A percentile compares a stretch with the other conserved stretches of the same genome.
These are phyloP conservation scores for Channa striata DNA, from an alignment of 2,797 vertebrate species.

Conservation along the genomic window DNA sequence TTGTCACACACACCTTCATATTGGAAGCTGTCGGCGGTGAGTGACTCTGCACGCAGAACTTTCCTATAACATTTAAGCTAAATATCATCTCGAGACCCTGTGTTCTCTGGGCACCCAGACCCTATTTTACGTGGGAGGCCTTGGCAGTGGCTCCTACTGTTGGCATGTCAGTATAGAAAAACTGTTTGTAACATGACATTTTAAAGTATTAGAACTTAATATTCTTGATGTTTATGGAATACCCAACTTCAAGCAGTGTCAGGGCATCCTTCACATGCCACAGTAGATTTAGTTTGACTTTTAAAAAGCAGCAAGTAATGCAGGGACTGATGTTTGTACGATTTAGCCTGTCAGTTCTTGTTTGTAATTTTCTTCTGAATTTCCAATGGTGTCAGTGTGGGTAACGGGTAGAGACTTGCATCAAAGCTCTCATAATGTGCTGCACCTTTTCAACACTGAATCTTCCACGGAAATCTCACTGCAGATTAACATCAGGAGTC, in stretches of 20 bases:
- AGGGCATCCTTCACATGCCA: not conserved
- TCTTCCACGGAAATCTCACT: not conserved
- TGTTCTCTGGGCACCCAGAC: conserved; percentile 45
- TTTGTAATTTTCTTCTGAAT: not conserved
- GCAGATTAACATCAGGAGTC: not conserved
- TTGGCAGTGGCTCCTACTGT: conserved; percentile 50
- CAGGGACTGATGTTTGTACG: not conserved
- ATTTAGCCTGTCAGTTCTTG: not conserved
- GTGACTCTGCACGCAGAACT: conserved; percentile 45
- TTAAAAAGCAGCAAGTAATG: not conserved
- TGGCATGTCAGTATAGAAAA: conserved; percentile 43
- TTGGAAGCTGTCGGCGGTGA: conserved; percentile 91
- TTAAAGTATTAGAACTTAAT: conserved; percentile 44
- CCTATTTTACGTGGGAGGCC: conserved; percentile 56
- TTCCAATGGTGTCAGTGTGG: not conserved
- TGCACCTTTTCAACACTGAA: not conserved
- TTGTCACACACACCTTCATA: conserved; percentile 84
- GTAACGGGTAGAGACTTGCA: not conserved
- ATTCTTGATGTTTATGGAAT: conserved; percentile 19
- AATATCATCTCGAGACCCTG: conserved; percentile 46
- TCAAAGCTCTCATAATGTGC: not conserved
- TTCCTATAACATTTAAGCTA: conserved; percentile 16
- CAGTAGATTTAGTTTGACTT: not conserved
- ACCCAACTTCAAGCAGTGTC: conserved; percentile 5
- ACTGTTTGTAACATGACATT: conserved; percentile 48